A percentile compares a stretch with the other conserved stretches of the same genome.
Conservation (phyloP, 64 coral and sea anemone species). For the Orbicella faveolata region DNA sequence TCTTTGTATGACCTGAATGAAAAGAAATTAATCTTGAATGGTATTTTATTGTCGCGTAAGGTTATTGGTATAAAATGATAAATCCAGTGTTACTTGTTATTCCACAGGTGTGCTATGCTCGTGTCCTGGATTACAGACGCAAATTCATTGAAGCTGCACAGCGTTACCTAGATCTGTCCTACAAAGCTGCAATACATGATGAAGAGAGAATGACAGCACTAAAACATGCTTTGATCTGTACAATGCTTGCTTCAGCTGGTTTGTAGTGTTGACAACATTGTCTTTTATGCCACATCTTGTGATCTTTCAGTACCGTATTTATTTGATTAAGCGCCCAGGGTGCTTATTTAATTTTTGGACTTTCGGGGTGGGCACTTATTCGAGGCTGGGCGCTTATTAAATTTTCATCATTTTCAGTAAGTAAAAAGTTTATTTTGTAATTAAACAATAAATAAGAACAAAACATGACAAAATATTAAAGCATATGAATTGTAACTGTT, state of each 20-base stretch:
- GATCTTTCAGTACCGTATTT: not conserved
- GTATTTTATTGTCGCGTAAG: not conserved
- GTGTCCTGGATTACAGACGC: conserved; percentile 93
- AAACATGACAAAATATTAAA: no score
- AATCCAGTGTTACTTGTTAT: not conserved
- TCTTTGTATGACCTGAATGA: no score
- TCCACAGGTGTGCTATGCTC: conserved; percentile 93
- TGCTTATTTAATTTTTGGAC: not conserved
- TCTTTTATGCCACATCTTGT: not conserved
- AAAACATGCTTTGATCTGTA: conserved; percentile 94
- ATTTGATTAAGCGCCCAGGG: not conserved
- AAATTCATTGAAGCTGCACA: conserved; percentile 99
- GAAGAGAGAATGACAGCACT: conserved; percentile 95
- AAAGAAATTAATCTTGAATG: not conserved
- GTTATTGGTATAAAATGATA: not conserved
- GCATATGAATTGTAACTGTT: no score
- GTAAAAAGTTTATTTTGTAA: no score
- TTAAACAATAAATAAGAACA: conserved; percentile 41
- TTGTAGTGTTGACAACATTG: not conserved
- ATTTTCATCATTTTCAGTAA: no score
- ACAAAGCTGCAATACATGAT: conserved; percentile 89
- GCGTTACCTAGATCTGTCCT: conserved; percentile 95
- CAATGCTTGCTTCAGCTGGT: conserved; percentile 96
- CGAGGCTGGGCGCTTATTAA: no score
- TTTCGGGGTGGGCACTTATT: no score